These are phyloP conservation scores for Scaptodrosophila latifasciaeformis DNA, from an alignment of 2,888 invertebrate species.

Conservation along the genomic window DNA sequence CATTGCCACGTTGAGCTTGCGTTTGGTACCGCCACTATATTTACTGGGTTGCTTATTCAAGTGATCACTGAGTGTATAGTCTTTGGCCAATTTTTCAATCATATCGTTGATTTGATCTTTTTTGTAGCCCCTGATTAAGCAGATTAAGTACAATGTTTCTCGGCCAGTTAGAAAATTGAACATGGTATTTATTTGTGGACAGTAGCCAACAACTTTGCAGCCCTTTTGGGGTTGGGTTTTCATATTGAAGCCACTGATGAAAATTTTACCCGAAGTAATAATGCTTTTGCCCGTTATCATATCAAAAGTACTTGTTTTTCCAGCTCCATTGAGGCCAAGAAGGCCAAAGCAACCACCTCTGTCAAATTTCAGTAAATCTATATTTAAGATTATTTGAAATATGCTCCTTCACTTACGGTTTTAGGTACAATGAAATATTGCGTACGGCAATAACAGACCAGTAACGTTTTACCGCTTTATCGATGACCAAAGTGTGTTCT, in stretches of 20 bases:
- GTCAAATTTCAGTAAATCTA: neutral
- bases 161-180: constrained; percentile 81
- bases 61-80: constrained; percentile 77
- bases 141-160: constrained; percentile 80
- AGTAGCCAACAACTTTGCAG: constrained; percentile 79
- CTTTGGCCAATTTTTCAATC: constrained; percentile 67
- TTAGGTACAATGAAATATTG: constrained; percentile 78
- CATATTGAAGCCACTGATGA: constrained; percentile 77
- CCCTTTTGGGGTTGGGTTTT: constrained; percentile 76
- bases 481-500: constrained; percentile 77
- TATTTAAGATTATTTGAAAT: neutral
- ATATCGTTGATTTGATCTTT: constrained; percentile 56
- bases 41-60: constrained; percentile 77
- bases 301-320: constrained; percentile 89
- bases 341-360: constrained; percentile 86
- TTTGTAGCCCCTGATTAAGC: constrained; percentile 78
- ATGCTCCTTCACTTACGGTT: constrained; percentile 38
- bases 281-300: constrained; percentile 87
- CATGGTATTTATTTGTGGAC: constrained; percentile 82
- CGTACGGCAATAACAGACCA: constrained; percentile 84
- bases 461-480: constrained; percentile 84
- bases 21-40: constrained; percentile 82
- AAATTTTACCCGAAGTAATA: constrained; percentile 82
- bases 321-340: constrained; percentile 88
- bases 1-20: constrained; percentile 83